Evolutionary conservation across 2,888 invertebrate genomes (phyloP), one percentile per base, ranked within the genome.

Genomic region (Oscheius myriophilus): DNA sequence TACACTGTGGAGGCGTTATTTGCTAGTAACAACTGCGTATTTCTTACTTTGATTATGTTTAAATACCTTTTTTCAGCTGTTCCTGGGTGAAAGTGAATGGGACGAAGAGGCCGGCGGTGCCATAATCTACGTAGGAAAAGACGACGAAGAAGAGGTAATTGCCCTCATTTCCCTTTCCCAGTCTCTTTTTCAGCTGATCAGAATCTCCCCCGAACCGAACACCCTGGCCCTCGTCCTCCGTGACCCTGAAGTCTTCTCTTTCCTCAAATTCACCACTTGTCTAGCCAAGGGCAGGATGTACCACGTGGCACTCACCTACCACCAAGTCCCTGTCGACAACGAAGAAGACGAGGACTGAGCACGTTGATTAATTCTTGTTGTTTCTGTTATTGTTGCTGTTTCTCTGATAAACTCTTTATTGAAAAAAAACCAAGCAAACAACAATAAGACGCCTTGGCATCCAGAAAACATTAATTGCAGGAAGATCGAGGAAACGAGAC

Each of bases 161-260:
- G 21, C 16, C 26, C 23, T n/a, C n/a, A n/a, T n/a, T n/a, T n/a
- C n/a, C n/a, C n/a, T n/a, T n/a, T n/a, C n/a, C n/a, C n/a, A n/a
- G n/a, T n/a, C n/a, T n/a, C n/a, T n/a, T n/a, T 42, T 67, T 67
- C 39, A 62, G 63, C 39, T 63, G 26, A 55, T 65, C 18, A 18
- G 16, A 12, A 54, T 65, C 23, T 41, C 41, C 18, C 83, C 84
- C 12, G 53, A 65, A 11, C 64, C 69, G 14, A 83, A 82, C 65
- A 67, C 69, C 11, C 64, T 71, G 2, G 80, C 79, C 0, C 55
- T 84, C 18, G 80, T 83, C 12, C 81, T 82, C 70, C 74, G 80
- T 2, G 83, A 84, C 51, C 81, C 83, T 0, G 80, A 79, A 14
- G 82, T 84, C 16, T 57, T 82, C 14, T 78, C 79, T n/a, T 84